A percentile compares a stretch with the other conserved stretches of the same genome.
These are phyloP conservation scores for Mesorhabditis spiculigera DNA, from an alignment of 2,888 invertebrate species.

Conservation along the genomic window DNA sequence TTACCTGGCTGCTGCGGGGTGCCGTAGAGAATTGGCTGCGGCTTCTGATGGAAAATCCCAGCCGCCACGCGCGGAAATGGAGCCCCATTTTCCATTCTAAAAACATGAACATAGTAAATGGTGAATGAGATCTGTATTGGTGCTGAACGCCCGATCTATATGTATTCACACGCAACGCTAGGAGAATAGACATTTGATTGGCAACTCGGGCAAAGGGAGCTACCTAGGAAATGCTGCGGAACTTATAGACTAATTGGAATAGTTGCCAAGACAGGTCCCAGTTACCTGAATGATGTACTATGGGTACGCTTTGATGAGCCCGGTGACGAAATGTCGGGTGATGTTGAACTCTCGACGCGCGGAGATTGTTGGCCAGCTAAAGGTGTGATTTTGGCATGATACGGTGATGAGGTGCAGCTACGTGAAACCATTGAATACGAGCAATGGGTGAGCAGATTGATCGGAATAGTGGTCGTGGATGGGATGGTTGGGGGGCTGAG, in stretches of 20 bases:
- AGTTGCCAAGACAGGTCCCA: neutral
- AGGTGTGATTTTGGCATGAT: neutral
- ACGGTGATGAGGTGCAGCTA: neutral
- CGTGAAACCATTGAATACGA: too few species aligned
- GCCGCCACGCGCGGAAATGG: constrained; percentile 1
- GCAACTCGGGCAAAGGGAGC: neutral
- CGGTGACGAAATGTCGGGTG: neutral
- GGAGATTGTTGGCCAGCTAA: too few species aligned
- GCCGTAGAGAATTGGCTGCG: constrained; percentile 2
- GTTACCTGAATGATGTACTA: neutral
- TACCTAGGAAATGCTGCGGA: neutral
- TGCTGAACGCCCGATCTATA: too few species aligned
- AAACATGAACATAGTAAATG: neutral
- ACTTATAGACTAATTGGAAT: neutral
- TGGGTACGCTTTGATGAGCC: neutral
- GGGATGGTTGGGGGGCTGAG: too few species aligned
- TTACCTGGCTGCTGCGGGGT: too few species aligned
- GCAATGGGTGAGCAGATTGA: too few species aligned
- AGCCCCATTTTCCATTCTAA: constrained; percentile 4
- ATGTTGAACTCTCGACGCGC: too few species aligned
- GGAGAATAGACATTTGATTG: neutral
- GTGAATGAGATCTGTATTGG: too few species aligned
- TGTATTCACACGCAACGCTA: neutral
- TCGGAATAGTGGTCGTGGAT: too few species aligned
- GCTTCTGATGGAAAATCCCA: constrained; percentile 4